Evolutionary conservation across 2,888 invertebrate genomes (phyloP), one percentile per base, ranked within the genome.

Genomic region (Aproaerema taeniolella): DNA sequence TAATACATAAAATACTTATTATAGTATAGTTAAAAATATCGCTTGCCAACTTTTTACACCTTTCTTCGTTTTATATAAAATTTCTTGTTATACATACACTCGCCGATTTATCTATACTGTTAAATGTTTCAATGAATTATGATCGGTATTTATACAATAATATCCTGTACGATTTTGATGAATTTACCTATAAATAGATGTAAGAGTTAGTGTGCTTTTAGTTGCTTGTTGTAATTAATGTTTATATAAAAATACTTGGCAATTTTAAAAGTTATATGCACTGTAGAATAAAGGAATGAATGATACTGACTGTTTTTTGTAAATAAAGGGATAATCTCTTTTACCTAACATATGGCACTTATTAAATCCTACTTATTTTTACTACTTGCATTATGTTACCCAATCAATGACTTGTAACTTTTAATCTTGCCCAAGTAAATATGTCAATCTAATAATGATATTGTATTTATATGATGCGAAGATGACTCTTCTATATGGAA

Each of bases 141-240:
- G 3, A n/a, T 9, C 26, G 6, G 5, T n/a, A n/a, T 26, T 26
- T 26, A 26, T 9, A 26, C n/a, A 26, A 5, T n/a, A 9, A 26
- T 9, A 6, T n/a, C n/a, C n/a, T 9, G n/a, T n/a, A n/a, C n/a
- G n/a, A n/a, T 33, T 33, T 38, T 35, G 38, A 38, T 42, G 34
- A 42, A 38, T 42, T 38, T 42, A 38, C 34, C 13, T 24, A 12
- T 9, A 9, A 26, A 31, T 38, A 32, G 33, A 28, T 32, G 8
- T 35, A 36, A 45, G 32, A 14, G 9, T 40, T 43, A 28, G 32
- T 39, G 32, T 39, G 41, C 34, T 45, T 20, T 39, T 43, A 39
- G 36, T 31, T 43, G 34, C 43, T 43, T 43, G 38, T 43, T 44
- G 17, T 25, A 32, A 17, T 32, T 28, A 32, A 17, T 32, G 32